Evolutionary conservation across 2,888 invertebrate genomes (phyloP), one percentile per base, ranked within the genome.

Genomic region (Byasa hedistus): DNA sequence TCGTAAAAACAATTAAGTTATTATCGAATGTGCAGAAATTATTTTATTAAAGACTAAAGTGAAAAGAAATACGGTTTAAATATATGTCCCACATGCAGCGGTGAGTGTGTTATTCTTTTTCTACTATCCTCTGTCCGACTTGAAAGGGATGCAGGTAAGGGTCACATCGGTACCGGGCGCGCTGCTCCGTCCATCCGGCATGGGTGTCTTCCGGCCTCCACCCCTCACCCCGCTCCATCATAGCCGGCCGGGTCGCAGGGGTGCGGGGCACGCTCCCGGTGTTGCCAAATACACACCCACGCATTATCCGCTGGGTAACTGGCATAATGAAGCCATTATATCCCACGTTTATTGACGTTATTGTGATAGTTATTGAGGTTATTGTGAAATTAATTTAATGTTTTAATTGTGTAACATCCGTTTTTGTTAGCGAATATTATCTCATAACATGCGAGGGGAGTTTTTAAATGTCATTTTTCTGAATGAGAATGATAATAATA

Each of bases 201-300:
- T 75, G 79, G 81, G 75, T 78, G 74, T 83, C 84, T 84, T 86
- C 87, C 86, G 85, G 82, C 79, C 70, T 71, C 69, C 70, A 73
- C 77, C 76, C 77, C 77, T 77, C 75, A 77, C 77, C 79, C 84
- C 83, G 84, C 79, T 84, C 83, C 84, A 83, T 86, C 86, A 87
- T 85, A 76, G 80, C 80, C 75, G 75, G 75, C 80, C 80, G 82
- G 89, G 89, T 87, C 87, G 88, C 75, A 83, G 87, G 85, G 88
- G 86, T 75, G 82, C 80, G 87, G 82, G 85, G 84, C 75, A 83
- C 76, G 74, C 65, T 65, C 32, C 64, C 65, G 68, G 78, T 81
- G 82, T 82, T 87, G 83, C 87, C 79, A 83, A 72, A 73, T 69
- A 69, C 69, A 70, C 61, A 62, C 58, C 61, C 59, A 66, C 64